A percentile compares a stretch with the other conserved stretches of the same genome.
Evolutionary conservation across 2,888 invertebrate species (phyloP).

Genomic region (Diplolepis rosae): DNA sequence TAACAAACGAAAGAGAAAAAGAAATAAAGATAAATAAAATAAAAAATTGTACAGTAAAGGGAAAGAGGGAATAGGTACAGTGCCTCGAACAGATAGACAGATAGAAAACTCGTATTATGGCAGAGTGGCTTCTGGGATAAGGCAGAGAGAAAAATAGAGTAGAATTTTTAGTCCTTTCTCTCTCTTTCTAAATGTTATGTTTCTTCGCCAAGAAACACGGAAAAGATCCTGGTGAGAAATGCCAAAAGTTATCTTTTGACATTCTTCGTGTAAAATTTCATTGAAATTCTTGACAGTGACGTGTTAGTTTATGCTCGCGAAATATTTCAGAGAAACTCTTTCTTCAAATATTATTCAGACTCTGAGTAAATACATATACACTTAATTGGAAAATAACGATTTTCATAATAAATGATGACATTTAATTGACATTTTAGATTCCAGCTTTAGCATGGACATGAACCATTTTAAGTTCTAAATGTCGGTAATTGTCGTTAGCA

Average conservation of each 20-base stretch:
- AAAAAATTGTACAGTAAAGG: neutral
- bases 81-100: slow-evolving; percentile 6
- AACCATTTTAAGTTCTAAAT: neutral
- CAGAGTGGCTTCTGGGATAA: slow-evolving; percentile 4
- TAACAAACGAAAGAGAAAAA: neutral
- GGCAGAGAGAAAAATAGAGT: slow-evolving; percentile 18
- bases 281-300: slow-evolving; percentile 25
- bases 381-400: too few species aligned
- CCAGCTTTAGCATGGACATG: neutral
- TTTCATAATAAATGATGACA: too few species aligned
- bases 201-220: neutral
- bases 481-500: slow-evolving; percentile 20
- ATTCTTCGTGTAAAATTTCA: slow-evolving; percentile 29
- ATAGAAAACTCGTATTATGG: slow-evolving; percentile 21
- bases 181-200: slow-evolving; percentile 7
- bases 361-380: too few species aligned
- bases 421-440: neutral
- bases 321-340: slow-evolving; percentile 9
- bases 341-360: too few species aligned
- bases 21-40: slow-evolving; percentile 3
- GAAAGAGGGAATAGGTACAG: neutral
- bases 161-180: neutral
- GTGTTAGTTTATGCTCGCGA: slow-evolving; percentile 14
- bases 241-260: slow-evolving; percentile 17
- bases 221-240: neutral